Conservation (phyloP, 2,888 invertebrate species). For the Andrena hattorfiana region DNA sequence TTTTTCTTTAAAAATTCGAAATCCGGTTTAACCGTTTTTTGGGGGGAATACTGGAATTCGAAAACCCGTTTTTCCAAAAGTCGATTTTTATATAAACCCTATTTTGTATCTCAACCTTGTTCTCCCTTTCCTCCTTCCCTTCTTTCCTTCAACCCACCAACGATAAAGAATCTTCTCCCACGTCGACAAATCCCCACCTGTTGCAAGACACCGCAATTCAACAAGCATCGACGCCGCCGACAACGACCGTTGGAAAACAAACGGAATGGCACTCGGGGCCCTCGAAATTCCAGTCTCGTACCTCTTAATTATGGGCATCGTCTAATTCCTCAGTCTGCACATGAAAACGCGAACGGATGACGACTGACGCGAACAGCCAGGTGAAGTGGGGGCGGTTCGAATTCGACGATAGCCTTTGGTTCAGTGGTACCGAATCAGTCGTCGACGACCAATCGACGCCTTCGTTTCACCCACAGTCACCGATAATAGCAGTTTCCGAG, state of each 20-base stretch:
- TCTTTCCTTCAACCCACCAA: too few species aligned
- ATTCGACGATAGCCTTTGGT: constrained; percentile 57
- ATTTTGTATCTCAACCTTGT: too few species aligned
- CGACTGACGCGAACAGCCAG: constrained; percentile 68
- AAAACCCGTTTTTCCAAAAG: too few species aligned
- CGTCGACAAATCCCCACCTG: too few species aligned
- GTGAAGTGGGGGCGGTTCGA: constrained; percentile 57
- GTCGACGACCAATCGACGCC: constrained; percentile 41
- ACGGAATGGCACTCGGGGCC: not conserved
- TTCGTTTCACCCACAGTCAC: constrained; percentile 3
- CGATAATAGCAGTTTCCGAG: not conserved
- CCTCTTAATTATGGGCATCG: constrained; percentile 79
- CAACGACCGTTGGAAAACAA: constrained; percentile 33
- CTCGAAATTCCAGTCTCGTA: constrained; percentile 50
- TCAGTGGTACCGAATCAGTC: constrained; percentile 42
- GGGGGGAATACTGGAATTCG: too few species aligned
- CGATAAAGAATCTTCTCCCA: too few species aligned
- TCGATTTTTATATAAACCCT: too few species aligned
- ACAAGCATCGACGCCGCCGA: not conserved
- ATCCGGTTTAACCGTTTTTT: too few species aligned
- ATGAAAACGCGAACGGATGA: constrained; percentile 66
- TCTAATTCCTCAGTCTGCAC: constrained; percentile 77
- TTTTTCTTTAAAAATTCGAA: too few species aligned
- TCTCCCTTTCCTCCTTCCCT: too few species aligned
- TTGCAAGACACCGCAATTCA: not conserved